phyloP scores from a whole-genome alignment of 2,888 invertebrate species.

The Cheiracanthium punctorium region DNA sequence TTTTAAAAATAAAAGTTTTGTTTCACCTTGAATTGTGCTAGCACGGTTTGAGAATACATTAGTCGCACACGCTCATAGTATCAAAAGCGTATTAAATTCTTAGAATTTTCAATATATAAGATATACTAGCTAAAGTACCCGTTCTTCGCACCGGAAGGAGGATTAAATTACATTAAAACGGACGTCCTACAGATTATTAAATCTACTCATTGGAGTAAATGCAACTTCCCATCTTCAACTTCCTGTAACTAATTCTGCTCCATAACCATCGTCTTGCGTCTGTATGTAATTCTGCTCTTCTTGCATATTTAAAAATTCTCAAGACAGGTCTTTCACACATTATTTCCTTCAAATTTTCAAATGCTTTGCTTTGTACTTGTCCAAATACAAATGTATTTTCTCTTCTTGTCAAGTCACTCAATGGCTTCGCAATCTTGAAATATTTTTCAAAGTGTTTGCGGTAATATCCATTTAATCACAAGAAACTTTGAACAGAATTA shows the following conservation, averaged over 20 bases:
- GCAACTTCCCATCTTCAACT: not conserved
- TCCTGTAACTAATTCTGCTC: constrained; percentile 22
- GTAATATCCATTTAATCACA: constrained; percentile 12
- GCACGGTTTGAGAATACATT: too few species aligned
- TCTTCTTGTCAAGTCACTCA: constrained; percentile 29
- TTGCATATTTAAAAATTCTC: not conserved
- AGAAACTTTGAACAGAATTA: constrained; percentile 23
- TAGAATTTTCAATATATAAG: too few species aligned
- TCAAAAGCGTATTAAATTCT: too few species aligned
- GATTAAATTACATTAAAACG: too few species aligned
- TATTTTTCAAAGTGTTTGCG: constrained; percentile 31
- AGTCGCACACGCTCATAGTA: too few species aligned
- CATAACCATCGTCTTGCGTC: not conserved
- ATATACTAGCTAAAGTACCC: too few species aligned
- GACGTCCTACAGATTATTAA: too few species aligned
- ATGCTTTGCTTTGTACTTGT: not conserved
- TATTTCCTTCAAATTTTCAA: not conserved
- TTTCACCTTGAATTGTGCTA: too few species aligned
- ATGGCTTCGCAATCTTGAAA: constrained; percentile 16
- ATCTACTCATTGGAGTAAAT: too few species aligned
- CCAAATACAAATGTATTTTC: not conserved
- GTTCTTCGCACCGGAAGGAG: too few species aligned
- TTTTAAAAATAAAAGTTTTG: too few species aligned
- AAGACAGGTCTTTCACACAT: not conserved
- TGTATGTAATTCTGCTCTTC: not conserved